Evolutionary conservation across 1,140 invertebrate genomes (phyloP).

Genomic region (Lamellibrachia luymesi): DNA sequence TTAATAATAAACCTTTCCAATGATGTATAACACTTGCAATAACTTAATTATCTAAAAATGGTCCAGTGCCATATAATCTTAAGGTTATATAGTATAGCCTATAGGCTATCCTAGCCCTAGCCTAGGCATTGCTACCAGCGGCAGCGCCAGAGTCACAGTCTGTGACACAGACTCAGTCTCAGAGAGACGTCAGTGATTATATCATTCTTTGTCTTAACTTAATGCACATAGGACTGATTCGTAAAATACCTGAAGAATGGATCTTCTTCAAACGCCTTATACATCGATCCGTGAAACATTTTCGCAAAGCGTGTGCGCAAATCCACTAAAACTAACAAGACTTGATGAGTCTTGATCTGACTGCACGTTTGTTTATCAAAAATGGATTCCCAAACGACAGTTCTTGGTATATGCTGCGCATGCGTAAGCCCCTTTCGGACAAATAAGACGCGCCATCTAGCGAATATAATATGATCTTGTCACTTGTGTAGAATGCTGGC

Average conservation of each 20-base stretch:
- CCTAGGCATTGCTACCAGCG: too few relatives aligned
- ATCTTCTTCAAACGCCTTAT: not conserved
- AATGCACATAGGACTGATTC: not conserved
- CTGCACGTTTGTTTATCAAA: not conserved
- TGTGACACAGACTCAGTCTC: too few relatives aligned
- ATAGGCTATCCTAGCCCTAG: too few relatives aligned
- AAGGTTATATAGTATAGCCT: too few relatives aligned
- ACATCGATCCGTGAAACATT: constrained; percentile 7
- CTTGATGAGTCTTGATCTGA: not conserved
- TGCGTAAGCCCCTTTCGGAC: not conserved
- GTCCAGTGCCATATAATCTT: too few relatives aligned
- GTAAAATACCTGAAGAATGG: constrained; percentile 12
- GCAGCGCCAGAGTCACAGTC: too few relatives aligned
- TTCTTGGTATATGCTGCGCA: not conserved
- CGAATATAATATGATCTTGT: not conserved
- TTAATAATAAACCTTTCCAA: too few relatives aligned
- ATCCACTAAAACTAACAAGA: not conserved
- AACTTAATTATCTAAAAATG: too few relatives aligned
- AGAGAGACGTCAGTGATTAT: too few relatives aligned
- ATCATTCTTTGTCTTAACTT: too few relatives aligned
- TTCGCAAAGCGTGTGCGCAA: not conserved
- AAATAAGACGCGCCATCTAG: not conserved
- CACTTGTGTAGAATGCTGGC: too few relatives aligned
- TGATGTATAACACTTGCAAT: too few relatives aligned
- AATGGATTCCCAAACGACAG: not conserved